A percentile compares a stretch with the other conserved stretches of the same genome.
phyloP scores from a whole-genome alignment of 2,113 vertebrate genomes.

The Perca flavescens region DNA sequence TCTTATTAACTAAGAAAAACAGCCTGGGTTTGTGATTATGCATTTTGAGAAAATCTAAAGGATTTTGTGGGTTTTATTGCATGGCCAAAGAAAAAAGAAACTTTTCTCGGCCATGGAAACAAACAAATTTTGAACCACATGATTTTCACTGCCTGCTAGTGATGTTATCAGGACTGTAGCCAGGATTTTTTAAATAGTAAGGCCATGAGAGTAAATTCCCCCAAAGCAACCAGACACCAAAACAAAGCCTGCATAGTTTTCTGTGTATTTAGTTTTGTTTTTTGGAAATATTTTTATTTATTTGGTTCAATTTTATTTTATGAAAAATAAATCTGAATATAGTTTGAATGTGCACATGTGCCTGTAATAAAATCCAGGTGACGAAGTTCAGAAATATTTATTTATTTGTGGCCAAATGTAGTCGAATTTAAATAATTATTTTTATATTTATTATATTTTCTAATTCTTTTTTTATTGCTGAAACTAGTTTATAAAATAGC shows the following conservation, averaged over 20 bases:
- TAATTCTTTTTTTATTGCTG: not conserved
- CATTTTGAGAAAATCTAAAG: slow-evolving; percentile 7
- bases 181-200: not conserved
- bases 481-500: not conserved
- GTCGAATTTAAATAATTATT: not conserved
- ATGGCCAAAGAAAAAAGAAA: not conserved
- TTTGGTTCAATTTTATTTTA: no score
- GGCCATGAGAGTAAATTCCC: not conserved
- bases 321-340: no score
- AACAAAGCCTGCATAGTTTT: not conserved
- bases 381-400: no score
- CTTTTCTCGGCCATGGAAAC: not conserved
- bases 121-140: not conserved
- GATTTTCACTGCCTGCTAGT: not conserved
- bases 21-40: not conserved
- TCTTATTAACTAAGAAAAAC: not conserved
- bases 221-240: not conserved
- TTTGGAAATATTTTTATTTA: no score
- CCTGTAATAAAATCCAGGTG: no score
- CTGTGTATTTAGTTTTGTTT: not conserved
- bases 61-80: slow-evolving; percentile 3
- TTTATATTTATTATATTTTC: no score
- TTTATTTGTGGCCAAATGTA: not conserved
- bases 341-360: no score
- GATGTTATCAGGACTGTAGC: slow-evolving; percentile 1